Percentiles rank a stretch among this genome's conserved stretches.
Evolutionary conservation across 2,113 vertebrate genomes (phyloP).

Genomic region (Macquaria ambigua): DNA sequence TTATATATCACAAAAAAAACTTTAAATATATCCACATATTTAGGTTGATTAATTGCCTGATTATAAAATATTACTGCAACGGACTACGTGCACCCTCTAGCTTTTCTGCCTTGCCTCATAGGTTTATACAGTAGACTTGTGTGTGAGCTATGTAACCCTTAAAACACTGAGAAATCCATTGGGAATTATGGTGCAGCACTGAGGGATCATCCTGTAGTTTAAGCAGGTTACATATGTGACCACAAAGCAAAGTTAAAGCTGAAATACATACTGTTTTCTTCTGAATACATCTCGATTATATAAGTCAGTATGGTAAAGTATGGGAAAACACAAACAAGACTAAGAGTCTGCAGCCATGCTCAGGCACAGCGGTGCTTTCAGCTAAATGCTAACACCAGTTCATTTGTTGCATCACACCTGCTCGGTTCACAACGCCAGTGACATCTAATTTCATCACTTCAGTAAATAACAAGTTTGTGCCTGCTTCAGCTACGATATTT

Average conservation of each 20-base stretch:
- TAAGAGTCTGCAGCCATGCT: no score
- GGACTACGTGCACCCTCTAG: neutral
- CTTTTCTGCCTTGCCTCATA: neutral
- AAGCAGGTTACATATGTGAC: constrained; percentile 50
- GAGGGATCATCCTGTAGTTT: constrained; percentile 47
- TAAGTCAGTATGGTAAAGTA: no score
- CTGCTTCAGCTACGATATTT: neutral
- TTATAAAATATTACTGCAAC: neutral
- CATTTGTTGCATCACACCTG: neutral
- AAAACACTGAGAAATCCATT: constrained; percentile 2
- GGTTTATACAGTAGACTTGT: neutral
- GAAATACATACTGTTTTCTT: neutral
- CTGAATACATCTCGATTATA: neutral
- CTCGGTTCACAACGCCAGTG: neutral
- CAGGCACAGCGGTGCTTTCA: no score
- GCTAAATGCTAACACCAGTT: neutral
- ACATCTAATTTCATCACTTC: neutral
- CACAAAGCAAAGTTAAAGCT: constrained; percentile 16
- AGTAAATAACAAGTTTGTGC: neutral
- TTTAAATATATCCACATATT: neutral
- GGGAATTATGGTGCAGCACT: constrained; percentile 23
- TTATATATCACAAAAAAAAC: neutral
- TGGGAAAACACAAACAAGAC: neutral
- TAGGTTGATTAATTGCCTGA: neutral
- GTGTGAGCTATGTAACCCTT: constrained; percentile 5